phyloP scores from a whole-genome alignment of 2,888 invertebrate genomes.

The Tanytarsus gracilentus region DNA sequence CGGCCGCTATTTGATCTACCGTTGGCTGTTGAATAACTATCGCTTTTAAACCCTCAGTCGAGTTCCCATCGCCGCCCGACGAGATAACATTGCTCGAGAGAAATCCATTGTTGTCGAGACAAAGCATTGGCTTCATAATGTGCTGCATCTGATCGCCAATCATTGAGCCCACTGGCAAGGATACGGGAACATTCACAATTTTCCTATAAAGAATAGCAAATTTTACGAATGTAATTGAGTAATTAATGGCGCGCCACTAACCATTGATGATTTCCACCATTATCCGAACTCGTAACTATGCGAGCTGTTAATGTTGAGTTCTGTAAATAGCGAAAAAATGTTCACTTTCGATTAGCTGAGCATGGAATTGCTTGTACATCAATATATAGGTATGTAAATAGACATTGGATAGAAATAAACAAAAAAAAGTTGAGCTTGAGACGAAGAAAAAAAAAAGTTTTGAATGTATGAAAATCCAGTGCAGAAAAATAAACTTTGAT shows the following conservation, averaged over 20 bases:
- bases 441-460: constrained; percentile 20
- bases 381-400: neutral
- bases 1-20: constrained; percentile 35
- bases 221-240: no score
- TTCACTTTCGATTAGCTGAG: no score
- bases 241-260: constrained; percentile 41
- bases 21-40: constrained; percentile 59
- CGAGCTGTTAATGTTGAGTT: constrained; percentile 31
- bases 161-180: constrained; percentile 69
- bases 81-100: constrained; percentile 55
- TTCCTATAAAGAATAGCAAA: constrained; percentile 39
- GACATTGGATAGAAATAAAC: constrained; percentile 21
- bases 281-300: constrained; percentile 33
- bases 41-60: constrained; percentile 59
- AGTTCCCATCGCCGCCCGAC: constrained; percentile 39
- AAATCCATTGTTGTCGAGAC: constrained; percentile 78
- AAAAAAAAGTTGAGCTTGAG: constrained; percentile 17
- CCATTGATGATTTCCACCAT: constrained; percentile 25
- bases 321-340: constrained; percentile 15
- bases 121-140: constrained; percentile 66
- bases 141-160: constrained; percentile 75
- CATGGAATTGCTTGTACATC: neutral
- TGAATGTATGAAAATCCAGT: constrained; percentile 10
- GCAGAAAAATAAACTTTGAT: no score
- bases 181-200: constrained; percentile 51